These are phyloP conservation scores for Oegoconia quadripuncta DNA, from an alignment of 2,888 invertebrate genomes.

Conservation along the genomic window DNA sequence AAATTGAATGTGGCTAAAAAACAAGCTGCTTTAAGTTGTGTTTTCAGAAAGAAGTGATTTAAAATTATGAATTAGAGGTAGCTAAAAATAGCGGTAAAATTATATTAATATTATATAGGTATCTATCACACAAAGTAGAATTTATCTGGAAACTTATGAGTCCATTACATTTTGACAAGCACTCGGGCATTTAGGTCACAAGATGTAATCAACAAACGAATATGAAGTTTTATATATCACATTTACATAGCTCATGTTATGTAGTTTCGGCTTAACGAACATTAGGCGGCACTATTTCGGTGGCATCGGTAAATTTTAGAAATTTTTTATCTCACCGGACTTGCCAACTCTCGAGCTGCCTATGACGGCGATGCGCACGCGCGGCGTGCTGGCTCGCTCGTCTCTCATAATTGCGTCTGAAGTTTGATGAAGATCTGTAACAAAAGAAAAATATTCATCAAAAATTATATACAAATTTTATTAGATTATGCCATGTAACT, in stretches of 20 bases:
- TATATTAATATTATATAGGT: too few relatives aligned
- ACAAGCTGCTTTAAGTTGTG: too few relatives aligned
- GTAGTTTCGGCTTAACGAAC: conserved; percentile 7
- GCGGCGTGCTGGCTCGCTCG: conserved; percentile 81
- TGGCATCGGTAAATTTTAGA: background rate
- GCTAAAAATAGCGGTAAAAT: too few relatives aligned
- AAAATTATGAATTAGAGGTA: too few relatives aligned
- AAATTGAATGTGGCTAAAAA: too few relatives aligned
- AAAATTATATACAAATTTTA: too few relatives aligned
- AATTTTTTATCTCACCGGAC: conserved; percentile 80
- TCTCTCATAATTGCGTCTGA: conserved; percentile 64
- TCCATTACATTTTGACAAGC: conserved; percentile 40
- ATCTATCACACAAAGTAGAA: conserved; percentile 15
- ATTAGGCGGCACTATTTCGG: conserved; percentile 10
- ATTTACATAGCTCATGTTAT: conserved; percentile 8
- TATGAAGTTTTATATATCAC: conserved; percentile 9
- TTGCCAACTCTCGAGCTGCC: conserved; percentile 89
- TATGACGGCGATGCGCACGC: conserved; percentile 86
- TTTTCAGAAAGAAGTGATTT: too few relatives aligned
- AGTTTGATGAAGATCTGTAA: conserved; percentile 40
- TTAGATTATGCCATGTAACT: too few relatives aligned
- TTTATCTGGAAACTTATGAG: conserved; percentile 24
- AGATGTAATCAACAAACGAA: conserved; percentile 24
- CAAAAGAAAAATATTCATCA: too few relatives aligned
- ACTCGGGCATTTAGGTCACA: conserved; percentile 44